These are phyloP conservation scores for Molothrus aeneus DNA, from an alignment of 2,797 vertebrate species.

Conservation along the genomic window DNA sequence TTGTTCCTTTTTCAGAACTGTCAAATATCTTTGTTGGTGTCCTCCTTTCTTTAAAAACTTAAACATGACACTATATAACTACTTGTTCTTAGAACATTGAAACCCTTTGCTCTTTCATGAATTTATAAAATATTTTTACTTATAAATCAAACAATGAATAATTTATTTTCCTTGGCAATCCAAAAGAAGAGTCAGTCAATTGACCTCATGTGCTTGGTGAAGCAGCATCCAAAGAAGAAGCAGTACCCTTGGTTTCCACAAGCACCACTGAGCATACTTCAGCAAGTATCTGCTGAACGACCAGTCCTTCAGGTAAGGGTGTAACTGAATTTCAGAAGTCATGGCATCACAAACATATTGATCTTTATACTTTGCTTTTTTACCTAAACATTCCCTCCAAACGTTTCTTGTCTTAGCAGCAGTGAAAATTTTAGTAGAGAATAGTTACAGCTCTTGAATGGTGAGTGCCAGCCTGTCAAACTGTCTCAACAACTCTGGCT, in stretches of 20 bases:
- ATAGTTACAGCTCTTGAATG: not conserved
- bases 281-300: not conserved
- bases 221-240: not conserved
- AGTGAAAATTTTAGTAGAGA: not conserved
- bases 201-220: not conserved
- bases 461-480: rapidly evolving
- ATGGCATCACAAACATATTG: not conserved
- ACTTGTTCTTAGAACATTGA: not conserved
- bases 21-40: not conserved
- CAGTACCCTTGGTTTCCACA: not conserved
- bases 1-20: not conserved
- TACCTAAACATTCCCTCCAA: not conserved
- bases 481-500: not conserved
- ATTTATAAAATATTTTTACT: slow-evolving; percentile 37
- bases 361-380: not conserved
- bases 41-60: not conserved
- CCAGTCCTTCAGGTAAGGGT: not conserved
- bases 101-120: not conserved
- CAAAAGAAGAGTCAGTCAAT: not conserved
- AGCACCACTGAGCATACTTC: not conserved
- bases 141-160: not conserved
- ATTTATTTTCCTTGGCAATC: not conserved
- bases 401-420: not conserved
- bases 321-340: not conserved
- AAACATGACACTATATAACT: not conserved